Percentiles rank a stretch among this genome's conserved stretches.
These are phyloP conservation scores for Eucera pruinosa DNA, from an alignment of 2,888 invertebrate species.

Conservation along the genomic window DNA sequence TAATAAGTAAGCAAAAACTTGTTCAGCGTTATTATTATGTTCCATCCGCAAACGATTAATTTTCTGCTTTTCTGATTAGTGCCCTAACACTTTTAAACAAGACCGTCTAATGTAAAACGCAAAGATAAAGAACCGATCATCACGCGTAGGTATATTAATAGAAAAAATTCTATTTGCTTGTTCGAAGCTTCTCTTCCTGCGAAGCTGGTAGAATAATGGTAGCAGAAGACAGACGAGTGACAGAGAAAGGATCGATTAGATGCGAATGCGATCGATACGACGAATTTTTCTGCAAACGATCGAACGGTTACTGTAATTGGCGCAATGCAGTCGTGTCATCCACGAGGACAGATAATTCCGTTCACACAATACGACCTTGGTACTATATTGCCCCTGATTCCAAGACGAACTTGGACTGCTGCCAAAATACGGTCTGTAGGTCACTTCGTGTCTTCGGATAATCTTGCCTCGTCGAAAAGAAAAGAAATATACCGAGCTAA, in stretches of 20 bases:
- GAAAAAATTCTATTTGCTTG: too few species aligned
- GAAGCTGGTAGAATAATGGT: too few species aligned
- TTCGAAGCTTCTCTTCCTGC: too few species aligned
- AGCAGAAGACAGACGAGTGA: too few species aligned
- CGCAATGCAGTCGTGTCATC: conserved; percentile 81
- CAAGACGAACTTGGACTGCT: conserved; percentile 81
- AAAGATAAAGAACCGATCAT: too few species aligned
- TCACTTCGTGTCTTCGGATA: conserved; percentile 76
- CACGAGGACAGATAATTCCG: conserved; percentile 80
- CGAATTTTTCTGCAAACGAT: conserved; percentile 46
- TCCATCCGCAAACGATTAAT: too few species aligned
- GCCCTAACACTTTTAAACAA: too few species aligned
- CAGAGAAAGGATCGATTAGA: not conserved
- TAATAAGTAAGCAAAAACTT: too few species aligned
- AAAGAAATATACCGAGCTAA: conserved; percentile 33
- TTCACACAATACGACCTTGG: conserved; percentile 81
- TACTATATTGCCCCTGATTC: conserved; percentile 80
- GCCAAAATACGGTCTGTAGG: conserved; percentile 82
- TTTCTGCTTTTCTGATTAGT: too few species aligned
- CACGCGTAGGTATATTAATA: too few species aligned
- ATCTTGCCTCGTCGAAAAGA: conserved; percentile 62
- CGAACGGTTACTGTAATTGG: conserved; percentile 75
- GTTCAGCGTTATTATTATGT: too few species aligned
- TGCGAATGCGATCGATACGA: conserved; percentile 15
- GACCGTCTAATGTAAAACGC: too few species aligned